Base-by-base conservation (phyloP, 1,140 invertebrate genomes). In the Mactra quadrangularis region DNA sequence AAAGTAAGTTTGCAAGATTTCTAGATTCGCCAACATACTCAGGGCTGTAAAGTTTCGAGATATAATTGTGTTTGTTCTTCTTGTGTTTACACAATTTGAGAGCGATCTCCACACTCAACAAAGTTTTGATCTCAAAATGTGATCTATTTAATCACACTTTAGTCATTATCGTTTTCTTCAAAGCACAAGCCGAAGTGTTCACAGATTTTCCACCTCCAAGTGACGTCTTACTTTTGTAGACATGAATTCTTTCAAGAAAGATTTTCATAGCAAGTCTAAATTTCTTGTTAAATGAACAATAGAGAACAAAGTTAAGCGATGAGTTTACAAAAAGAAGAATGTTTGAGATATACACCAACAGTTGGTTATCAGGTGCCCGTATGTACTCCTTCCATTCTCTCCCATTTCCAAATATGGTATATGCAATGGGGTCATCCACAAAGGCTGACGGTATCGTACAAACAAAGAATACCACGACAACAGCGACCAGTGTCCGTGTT, bases 271-370 rank as follows among this genome's bases (percentile, higher is more conserved):
- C 45, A n/a, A 19, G 55, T 29, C 74, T 27, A 38, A 76, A 76
- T 35, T 76, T 76, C 59, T 27, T 53, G 33, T 76, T 76, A 57
- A 76, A 64, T 29, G 74, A 25, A 60, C 74, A 76, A 62, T 76
- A 76, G n/a, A 76, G 57, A 11, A 76, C 55, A n/a, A 76, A 76
- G 19, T 76, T 76, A 13, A 76, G 13, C 25, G 74, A 60, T 29
- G 74, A 76, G 59, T 76, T 76, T 3, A 60, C 25, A 55, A 60
- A 76, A 19, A 76, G 22, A 9, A 76, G 74, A 22, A 76, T 45
- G 62, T 76, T 76, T 31, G 41, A 47, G 9, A 76, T 60, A 57
- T 76, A 76, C 25, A 64, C 62, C 17, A 76, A 35, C 22, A 35
- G 13, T 22, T 45, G 45, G 45, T 76, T 76, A 0, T 25, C 57